These are phyloP conservation scores for Catocala sponsa DNA, from an alignment of 2,888 invertebrate genomes.

Conservation along the genomic window DNA sequence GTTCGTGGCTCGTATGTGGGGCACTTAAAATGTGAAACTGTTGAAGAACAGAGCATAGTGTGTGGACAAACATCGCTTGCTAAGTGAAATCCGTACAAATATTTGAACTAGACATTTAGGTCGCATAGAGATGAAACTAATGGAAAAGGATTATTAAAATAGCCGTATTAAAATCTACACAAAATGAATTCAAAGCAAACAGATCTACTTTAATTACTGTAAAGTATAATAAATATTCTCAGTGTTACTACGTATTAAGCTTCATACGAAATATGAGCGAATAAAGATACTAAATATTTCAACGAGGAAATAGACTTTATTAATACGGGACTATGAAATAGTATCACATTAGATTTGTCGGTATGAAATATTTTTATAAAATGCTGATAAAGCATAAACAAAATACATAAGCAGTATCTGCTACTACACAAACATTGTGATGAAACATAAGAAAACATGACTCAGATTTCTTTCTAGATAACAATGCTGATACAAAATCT, in stretches of 20 bases:
- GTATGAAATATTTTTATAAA: not conserved
- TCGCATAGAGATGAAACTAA: conserved; percentile 14
- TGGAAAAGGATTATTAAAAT: conserved; percentile 3
- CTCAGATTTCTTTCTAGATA: conserved; percentile 4
- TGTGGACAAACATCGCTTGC: conserved; percentile 48
- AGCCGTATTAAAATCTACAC: not conserved
- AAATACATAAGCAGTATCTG: conserved; percentile 7
- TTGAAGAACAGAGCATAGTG: conserved; percentile 48
- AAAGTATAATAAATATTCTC: too few relatives aligned
- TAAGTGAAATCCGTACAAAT: conserved; percentile 44
- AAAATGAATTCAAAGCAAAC: not conserved
- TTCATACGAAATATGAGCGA: not conserved
- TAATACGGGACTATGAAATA: conserved; percentile 1
- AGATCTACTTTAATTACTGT: too few relatives aligned
- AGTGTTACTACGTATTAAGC: too few relatives aligned
- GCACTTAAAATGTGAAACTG: conserved; percentile 63
- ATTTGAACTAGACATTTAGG: conserved; percentile 33
- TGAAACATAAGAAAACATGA: conserved; percentile 21
- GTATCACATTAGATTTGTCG: too few relatives aligned
- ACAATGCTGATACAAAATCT: conserved; percentile 10
- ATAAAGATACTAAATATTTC: conserved; percentile 7
- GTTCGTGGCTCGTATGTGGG: conserved; percentile 59
- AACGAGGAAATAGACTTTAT: conserved; percentile 15
- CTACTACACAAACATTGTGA: conserved; percentile 14
- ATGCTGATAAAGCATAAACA: not conserved